Conservation (phyloP, 2,113 vertebrate species). For the Pungitius pungitius region DNA sequence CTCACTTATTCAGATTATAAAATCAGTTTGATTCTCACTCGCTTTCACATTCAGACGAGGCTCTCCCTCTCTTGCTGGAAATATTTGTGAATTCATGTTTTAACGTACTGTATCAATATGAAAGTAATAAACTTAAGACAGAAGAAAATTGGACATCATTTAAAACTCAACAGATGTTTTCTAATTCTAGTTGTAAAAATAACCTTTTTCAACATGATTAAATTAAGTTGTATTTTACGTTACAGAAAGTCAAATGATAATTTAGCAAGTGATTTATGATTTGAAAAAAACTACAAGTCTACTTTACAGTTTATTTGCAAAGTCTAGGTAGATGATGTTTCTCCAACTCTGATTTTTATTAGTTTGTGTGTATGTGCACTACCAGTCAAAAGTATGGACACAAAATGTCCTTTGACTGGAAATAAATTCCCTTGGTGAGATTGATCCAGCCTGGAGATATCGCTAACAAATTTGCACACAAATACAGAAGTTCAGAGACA, state of each 20-base stretch:
- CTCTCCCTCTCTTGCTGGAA: conserved; percentile 3
- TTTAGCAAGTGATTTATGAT: conserved; percentile 23
- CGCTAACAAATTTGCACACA: conserved; percentile 35
- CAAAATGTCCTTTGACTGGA: neutral
- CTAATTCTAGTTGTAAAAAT: conserved; percentile 15
- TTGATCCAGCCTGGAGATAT: conserved; percentile 34
- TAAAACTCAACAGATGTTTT: conserved; percentile 17
- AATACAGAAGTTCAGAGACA: conserved; percentile 29
- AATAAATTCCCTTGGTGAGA: conserved; percentile 24
- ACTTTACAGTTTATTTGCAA: conserved; percentile 4
- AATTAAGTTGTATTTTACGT: conserved; percentile 11
- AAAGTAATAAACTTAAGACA: conserved; percentile 2
- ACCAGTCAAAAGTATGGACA: too few relatives aligned
- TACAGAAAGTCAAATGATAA: neutral
- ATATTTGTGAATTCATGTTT: conserved; percentile 12
- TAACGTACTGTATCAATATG: neutral
- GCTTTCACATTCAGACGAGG: conserved; percentile 42
- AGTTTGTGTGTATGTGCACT: neutral
- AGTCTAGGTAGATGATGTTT: conserved; percentile 3
- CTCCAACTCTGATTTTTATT: neutral
- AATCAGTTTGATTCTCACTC: conserved; percentile 71
- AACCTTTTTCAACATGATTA: neutral
- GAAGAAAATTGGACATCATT: neutral
- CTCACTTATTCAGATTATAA: conserved; percentile 74
- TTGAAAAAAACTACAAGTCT: neutral